Evolutionary conservation across 2,888 invertebrate species (phyloP).

Genomic region (Plebejus melissa): DNA sequence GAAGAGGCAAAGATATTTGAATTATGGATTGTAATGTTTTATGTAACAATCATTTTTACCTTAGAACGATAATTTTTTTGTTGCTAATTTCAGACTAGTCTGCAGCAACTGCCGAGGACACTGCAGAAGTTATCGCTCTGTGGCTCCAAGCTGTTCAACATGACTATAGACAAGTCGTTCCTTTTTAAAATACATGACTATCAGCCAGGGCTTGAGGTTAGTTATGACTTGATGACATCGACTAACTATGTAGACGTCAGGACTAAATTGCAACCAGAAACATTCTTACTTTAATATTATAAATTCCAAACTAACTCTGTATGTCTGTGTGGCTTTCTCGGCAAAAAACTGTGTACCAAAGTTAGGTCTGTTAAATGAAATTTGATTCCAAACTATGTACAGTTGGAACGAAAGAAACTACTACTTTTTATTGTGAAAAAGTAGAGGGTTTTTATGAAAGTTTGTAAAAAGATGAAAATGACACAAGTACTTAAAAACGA

Average conservation of each 20-base stretch:
- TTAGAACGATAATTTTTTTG: background rate
- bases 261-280: background rate
- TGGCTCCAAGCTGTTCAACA: constrained; percentile 70
- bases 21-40: too few relatives aligned
- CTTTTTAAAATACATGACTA: constrained; percentile 74
- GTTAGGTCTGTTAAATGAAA: too few relatives aligned
- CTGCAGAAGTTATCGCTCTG: constrained; percentile 80
- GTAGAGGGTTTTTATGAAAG: background rate
- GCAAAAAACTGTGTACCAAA: too few relatives aligned
- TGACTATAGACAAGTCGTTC: constrained; percentile 69
- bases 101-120: constrained; percentile 81
- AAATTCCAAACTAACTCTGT: background rate
- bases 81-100: constrained; percentile 72
- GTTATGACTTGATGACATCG: constrained; percentile 13
- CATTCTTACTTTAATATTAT: background rate
- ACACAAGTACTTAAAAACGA: background rate
- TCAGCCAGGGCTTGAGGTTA: constrained; percentile 74
- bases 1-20: too few relatives aligned
- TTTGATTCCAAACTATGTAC: too few relatives aligned
- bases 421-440: background rate
- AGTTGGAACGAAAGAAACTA: background rate
- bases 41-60: too few relatives aligned
- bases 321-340: too few relatives aligned
- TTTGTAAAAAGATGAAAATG: background rate
- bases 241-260: background rate